Conservation (phyloP, 2,797 vertebrate genomes). For the Kryptopterus vitreolus region DNA sequence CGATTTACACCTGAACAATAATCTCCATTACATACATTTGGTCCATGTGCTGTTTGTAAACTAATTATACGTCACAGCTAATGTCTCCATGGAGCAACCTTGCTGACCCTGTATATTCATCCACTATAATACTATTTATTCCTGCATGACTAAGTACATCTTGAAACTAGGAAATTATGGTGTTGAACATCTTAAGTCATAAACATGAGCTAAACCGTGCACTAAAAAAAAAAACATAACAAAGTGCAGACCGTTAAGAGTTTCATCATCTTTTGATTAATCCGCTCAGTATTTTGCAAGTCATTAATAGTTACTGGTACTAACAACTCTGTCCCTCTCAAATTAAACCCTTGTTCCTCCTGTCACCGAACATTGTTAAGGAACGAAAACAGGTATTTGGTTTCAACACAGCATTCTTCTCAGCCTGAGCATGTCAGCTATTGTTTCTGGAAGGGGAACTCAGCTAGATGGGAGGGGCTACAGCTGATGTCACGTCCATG, state of each 20-base stretch:
- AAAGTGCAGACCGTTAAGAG: not conserved
- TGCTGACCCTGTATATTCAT: not conserved
- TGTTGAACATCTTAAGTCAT: not conserved
- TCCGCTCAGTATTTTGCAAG: constrained; percentile 19
- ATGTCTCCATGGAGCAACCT: constrained; percentile 13
- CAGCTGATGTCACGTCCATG: constrained; percentile 13
- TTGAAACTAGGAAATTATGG: not conserved
- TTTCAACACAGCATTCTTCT: constrained; percentile 63
- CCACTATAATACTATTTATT: not conserved
- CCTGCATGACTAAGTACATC: not conserved
- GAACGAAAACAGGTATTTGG: constrained; percentile 77
- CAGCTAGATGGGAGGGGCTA: constrained; percentile 11
- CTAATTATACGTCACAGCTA: not conserved
- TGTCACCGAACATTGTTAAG: constrained; percentile 69
- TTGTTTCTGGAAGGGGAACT: constrained; percentile 23
- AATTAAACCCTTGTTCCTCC: constrained; percentile 64
- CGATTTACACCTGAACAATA: not conserved
- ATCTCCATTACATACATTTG: not conserved
- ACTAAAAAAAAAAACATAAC: not conserved
- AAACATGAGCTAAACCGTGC: not conserved
- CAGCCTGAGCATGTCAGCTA: constrained; percentile 63
- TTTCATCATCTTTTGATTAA: not conserved
- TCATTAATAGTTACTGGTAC: constrained; percentile 39
- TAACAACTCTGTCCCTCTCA: constrained; percentile 54
- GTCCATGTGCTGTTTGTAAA: not conserved